Evolutionary conservation across 2,797 vertebrate genomes (phyloP).

Genomic region (Neostethus bicornis): DNA sequence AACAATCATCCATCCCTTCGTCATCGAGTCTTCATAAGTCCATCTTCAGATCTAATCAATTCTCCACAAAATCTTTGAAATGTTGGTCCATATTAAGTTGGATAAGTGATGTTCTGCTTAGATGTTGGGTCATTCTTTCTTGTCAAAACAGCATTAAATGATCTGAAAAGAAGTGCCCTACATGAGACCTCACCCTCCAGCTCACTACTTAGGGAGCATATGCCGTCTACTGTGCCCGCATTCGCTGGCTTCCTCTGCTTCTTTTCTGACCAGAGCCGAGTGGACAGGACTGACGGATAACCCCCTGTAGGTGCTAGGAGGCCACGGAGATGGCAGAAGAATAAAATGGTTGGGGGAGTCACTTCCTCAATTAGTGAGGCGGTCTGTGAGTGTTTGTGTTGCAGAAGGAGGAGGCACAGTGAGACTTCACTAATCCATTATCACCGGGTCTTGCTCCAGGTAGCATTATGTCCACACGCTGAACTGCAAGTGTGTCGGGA

Average conservation of each 20-base stretch:
- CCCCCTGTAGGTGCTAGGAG: conserved; percentile 59
- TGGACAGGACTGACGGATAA: conserved; percentile 74
- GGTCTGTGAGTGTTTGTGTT: conserved; percentile 25
- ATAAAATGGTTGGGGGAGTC: conserved; percentile 6
- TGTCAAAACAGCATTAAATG: neutral
- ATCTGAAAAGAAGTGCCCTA: conserved; percentile 32
- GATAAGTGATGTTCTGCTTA: neutral
- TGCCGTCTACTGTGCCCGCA: conserved; percentile 59
- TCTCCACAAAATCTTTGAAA: neutral
- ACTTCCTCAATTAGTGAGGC: conserved; percentile 61
- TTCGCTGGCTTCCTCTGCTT: conserved; percentile 57
- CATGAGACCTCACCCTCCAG: conserved; percentile 56
- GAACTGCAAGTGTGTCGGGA: conserved; percentile 59
- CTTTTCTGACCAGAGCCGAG: conserved; percentile 71
- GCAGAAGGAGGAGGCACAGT: conserved; percentile 42
- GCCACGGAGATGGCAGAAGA: conserved; percentile 38
- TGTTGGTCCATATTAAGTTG: too few species aligned
- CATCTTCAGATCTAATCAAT: neutral
- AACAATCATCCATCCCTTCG: too few species aligned
- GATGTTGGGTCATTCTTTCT: neutral
- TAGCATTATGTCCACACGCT: conserved; percentile 66
- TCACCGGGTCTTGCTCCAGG: conserved; percentile 72
- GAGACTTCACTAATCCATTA: conserved; percentile 78
- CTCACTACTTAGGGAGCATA: conserved; percentile 70
- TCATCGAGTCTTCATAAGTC: too few species aligned